Conservation (phyloP, 2,113 vertebrate species). For the Rhodinocichla rosea region DNA sequence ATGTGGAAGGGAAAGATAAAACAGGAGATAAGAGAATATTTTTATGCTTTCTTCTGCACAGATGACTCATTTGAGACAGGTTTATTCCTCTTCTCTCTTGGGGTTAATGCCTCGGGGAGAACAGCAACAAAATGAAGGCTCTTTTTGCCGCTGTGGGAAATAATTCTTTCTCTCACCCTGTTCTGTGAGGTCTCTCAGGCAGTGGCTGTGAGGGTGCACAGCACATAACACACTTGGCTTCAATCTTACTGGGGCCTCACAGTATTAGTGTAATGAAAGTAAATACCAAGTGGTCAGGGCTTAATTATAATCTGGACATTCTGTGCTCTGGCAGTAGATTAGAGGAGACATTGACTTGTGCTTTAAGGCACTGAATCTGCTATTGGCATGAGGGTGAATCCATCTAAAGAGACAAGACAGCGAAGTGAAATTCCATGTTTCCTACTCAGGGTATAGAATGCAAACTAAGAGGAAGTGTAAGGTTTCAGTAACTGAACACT, state of each 20-base stretch:
- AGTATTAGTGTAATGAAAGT: neutral
- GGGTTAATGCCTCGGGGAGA: neutral
- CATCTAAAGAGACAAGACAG: neutral
- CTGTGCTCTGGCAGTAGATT: neutral
- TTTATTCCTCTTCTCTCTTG: neutral
- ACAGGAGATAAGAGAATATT: slow-evolving; percentile 8
- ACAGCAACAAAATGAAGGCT: neutral
- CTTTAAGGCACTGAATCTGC: neutral
- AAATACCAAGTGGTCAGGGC: neutral
- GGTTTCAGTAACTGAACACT: neutral
- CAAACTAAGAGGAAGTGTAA: neutral
- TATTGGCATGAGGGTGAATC: neutral
- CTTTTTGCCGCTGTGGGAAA: neutral
- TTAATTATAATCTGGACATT: slow-evolving; percentile 31
- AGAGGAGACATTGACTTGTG: neutral
- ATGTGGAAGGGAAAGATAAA: slow-evolving; percentile 1
- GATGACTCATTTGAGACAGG: neutral
- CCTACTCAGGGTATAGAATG: neutral
- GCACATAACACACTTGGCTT: neutral
- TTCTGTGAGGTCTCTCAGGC: neutral
- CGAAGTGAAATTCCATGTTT: neutral
- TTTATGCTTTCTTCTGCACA: neutral
- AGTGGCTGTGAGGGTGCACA: neutral
- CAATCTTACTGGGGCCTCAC: neutral
- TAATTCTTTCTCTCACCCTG: neutral